phyloP scores from a whole-genome alignment of 1,140 invertebrate genomes.

The Hormaphis cornu region DNA sequence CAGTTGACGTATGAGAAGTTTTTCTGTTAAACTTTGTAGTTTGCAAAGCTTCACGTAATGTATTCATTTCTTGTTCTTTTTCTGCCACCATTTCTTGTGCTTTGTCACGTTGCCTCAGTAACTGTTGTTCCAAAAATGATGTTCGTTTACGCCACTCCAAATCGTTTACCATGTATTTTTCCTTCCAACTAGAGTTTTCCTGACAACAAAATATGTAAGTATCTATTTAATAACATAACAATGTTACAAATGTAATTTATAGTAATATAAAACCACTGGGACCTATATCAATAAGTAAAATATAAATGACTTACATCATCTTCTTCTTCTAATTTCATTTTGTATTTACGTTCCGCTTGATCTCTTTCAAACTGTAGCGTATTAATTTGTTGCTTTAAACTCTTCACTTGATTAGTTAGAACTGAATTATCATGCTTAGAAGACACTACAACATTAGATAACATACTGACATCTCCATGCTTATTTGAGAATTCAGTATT shows the following conservation, averaged over 20 bases:
- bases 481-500: not conserved
- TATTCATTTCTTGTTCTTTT: constrained; percentile 67
- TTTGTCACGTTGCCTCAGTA: constrained; percentile 65
- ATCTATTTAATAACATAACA: no score
- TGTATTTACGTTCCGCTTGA: not conserved
- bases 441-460: not conserved
- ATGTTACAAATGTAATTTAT: no score
- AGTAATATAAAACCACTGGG: no score
- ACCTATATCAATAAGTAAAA: no score
- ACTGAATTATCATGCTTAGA: not conserved
- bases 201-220: constrained; percentile 36
- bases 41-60: constrained; percentile 44
- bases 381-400: not conserved
- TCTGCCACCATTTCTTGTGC: constrained; percentile 66
- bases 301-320: not conserved
- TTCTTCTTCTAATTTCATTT: constrained; percentile 26
- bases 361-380: constrained; percentile 16
- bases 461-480: not conserved
- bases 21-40: constrained; percentile 20
- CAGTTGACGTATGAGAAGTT: constrained; percentile 11
- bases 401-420: constrained; percentile 11
- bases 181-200: constrained; percentile 52
- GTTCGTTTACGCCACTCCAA: constrained; percentile 51
- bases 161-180: constrained; percentile 48
- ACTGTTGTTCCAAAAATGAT: constrained; percentile 58